phyloP scores from a whole-genome alignment of 2,113 vertebrate genomes.

The Anoura caudifer region DNA sequence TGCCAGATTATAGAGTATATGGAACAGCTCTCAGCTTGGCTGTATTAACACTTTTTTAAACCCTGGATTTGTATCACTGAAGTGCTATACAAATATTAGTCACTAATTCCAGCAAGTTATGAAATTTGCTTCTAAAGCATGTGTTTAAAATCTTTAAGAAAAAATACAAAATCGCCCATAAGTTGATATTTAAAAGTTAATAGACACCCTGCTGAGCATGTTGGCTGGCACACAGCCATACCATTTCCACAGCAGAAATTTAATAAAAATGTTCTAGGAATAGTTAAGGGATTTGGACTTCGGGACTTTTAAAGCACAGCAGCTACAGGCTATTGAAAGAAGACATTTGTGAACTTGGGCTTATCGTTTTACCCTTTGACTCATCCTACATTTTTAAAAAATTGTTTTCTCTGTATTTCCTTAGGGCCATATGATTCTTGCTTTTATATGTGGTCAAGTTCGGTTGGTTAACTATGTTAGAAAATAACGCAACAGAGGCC shows the following conservation, averaged over 20 bases:
- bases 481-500: background rate
- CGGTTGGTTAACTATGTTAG: background rate
- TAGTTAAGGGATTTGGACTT: background rate
- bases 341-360: background rate
- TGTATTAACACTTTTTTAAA: background rate
- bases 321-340: background rate
- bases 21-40: background rate
- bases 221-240: background rate
- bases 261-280: background rate
- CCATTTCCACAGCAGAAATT: slow-evolving; percentile 3
- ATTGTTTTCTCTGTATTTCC: background rate
- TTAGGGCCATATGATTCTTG: background rate
- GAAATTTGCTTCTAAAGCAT: slow-evolving; percentile 19
- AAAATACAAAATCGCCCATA: slow-evolving; percentile 8
- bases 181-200: slow-evolving; percentile 18
- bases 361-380: background rate
- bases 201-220: background rate
- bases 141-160: slow-evolving; percentile 1
- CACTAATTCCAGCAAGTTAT: background rate
- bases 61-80: background rate
- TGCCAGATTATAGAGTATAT: background rate
- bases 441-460: background rate
- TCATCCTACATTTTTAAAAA: background rate
- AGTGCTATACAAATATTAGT: slow-evolving; percentile 15
- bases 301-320: background rate